phyloP scores from a whole-genome alignment of 2,797 vertebrate genomes.

The Zenarchopterus dispar region DNA sequence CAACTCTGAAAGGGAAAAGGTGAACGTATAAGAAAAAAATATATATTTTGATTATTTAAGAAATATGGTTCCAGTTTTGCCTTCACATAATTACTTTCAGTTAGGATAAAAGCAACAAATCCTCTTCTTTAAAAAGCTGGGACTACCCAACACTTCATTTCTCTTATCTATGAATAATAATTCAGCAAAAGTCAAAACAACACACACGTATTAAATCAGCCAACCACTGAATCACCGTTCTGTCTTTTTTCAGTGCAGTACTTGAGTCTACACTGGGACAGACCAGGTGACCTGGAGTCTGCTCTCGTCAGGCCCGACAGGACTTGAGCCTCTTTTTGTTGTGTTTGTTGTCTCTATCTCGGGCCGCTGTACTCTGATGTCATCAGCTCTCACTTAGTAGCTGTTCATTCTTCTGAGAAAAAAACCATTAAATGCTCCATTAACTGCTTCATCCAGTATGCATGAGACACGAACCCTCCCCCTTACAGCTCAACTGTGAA shows the following conservation, averaged over 20 bases:
- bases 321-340: background rate
- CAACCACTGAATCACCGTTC: background rate
- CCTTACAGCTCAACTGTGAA: background rate
- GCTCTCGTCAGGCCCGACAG: background rate
- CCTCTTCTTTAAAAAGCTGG: too few relatives aligned
- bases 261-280: background rate
- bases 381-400: constrained; percentile 4
- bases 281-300: background rate
- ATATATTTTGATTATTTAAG: too few relatives aligned
- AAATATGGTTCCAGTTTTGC: too few relatives aligned
- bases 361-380: background rate
- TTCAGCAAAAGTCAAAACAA: too few relatives aligned
- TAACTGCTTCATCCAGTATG: constrained; percentile 36
- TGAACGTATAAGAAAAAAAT: too few relatives aligned
- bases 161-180: too few relatives aligned
- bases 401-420: constrained; percentile 13
- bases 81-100: too few relatives aligned
- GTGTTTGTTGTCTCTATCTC: background rate
- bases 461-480: constrained; percentile 16
- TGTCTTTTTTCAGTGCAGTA: background rate
- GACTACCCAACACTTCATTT: too few relatives aligned
- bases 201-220: background rate
- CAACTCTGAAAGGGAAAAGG: too few relatives aligned
- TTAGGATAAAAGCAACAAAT: too few relatives aligned
- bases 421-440: constrained; percentile 37